phyloP scores from a whole-genome alignment of 2,797 vertebrate species.

The Cossypha polioptera region DNA sequence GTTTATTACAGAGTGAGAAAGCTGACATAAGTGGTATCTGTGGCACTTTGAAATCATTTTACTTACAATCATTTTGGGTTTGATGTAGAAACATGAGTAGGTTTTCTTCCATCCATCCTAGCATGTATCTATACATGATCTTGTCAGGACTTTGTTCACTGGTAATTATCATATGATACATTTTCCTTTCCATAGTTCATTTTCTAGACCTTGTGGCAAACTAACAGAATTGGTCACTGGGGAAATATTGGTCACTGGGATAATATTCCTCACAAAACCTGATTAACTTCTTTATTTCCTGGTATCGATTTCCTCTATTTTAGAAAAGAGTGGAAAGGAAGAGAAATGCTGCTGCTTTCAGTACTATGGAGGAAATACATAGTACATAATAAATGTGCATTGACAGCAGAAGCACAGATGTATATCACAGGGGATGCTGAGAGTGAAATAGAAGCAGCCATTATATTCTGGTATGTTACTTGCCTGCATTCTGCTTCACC shows the following conservation, averaged over 20 bases:
- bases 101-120: not conserved
- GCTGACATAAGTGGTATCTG: not conserved
- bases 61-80: not conserved
- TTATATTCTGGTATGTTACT: not conserved
- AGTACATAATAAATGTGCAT: not conserved
- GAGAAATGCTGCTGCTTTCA: not conserved
- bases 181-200: not conserved
- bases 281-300: not conserved
- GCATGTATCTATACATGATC: no score
- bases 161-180: not conserved
- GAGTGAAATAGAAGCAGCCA: not conserved
- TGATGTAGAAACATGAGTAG: not conserved
- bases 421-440: not conserved
- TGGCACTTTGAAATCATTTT: not conserved
- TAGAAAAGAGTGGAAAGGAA: not conserved
- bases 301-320: not conserved
- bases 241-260: no score
- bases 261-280: not conserved
- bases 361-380: not conserved
- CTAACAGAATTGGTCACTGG: not conserved
- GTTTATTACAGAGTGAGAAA: not conserved
- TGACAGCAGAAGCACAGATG: not conserved
- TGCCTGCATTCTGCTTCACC: not conserved
- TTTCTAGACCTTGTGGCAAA: not conserved
- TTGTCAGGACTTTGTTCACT: not conserved